Percentiles rank a stretch among this genome's conserved stretches.
Conservation (phyloP, 2,113 vertebrate species). For the Columba livia region DNA sequence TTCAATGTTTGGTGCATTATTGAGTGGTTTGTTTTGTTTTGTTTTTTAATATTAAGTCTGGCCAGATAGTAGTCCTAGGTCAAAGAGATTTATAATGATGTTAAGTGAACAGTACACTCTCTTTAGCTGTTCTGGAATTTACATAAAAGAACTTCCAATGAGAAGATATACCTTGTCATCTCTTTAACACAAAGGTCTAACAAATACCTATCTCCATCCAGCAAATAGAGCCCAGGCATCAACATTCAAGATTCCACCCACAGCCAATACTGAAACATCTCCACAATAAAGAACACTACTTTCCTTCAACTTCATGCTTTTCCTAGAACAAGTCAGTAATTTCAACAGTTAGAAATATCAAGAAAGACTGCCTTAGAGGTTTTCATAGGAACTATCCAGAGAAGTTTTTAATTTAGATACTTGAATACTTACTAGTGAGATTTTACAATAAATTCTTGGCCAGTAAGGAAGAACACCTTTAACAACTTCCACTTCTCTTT, state of each 20-base stretch:
- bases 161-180: not conserved
- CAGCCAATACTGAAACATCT: not conserved
- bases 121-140: not conserved
- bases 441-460: constrained; percentile 97
- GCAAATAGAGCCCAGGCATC: not conserved
- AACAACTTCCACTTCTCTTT: constrained; percentile 88
- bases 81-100: not conserved
- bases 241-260: not conserved
- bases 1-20: not conserved
- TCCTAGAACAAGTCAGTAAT: not conserved
- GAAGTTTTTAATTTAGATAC: not conserved
- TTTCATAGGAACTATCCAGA: not conserved
- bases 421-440: constrained; percentile 86
- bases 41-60: not conserved
- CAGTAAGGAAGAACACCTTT: constrained; percentile 98
- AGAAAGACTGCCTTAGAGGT: not conserved
- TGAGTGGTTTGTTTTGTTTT: rapidly evolving
- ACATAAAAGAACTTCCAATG: not conserved
- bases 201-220: not conserved
- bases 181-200: not conserved
- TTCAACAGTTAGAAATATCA: not conserved
- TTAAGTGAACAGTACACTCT: not conserved
- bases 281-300: not conserved
- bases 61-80: not conserved
- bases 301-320: not conserved